These are phyloP conservation scores for Brachionus manjavacas DNA, from an alignment of 1,140 invertebrate genomes.

Conservation along the genomic window DNA sequence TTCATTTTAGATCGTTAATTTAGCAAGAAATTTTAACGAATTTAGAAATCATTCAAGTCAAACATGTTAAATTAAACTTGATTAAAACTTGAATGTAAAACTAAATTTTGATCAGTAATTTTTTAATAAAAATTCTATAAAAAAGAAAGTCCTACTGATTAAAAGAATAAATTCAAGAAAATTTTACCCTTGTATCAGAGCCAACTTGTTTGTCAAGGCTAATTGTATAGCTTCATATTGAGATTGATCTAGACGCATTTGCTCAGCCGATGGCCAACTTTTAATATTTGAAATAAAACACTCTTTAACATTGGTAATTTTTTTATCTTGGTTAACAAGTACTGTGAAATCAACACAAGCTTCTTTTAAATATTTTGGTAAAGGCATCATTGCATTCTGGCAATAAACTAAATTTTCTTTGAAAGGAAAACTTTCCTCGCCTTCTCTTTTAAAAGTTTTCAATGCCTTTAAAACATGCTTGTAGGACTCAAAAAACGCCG, in stretches of 20 bases:
- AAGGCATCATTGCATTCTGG: conserved; percentile 15
- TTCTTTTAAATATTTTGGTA: conserved; percentile 28
- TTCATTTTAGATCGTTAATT: too few relatives aligned
- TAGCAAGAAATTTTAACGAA: too few relatives aligned
- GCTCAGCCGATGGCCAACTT: conserved; percentile 47
- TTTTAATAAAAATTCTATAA: background rate
- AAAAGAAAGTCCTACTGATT: background rate
- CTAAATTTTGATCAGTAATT: background rate
- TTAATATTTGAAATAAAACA: conserved; percentile 21
- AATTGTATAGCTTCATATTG: conserved; percentile 57
- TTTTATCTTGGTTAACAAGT: background rate
- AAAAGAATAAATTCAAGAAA: conserved; percentile 29
- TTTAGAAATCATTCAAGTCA: too few relatives aligned
- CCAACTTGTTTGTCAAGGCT: conserved; percentile 59
- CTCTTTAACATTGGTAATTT: background rate
- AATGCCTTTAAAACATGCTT: conserved; percentile 56
- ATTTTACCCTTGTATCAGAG: conserved; percentile 67
- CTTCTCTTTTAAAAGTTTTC: background rate
- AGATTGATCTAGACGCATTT: conserved; percentile 51
- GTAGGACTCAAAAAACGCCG: conserved; percentile 60
- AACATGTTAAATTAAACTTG: too few relatives aligned
- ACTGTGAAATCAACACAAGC: background rate
- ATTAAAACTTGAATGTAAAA: background rate
- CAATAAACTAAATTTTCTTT: conserved; percentile 48
- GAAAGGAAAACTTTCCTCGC: conserved; percentile 51